Conservation (phyloP, 2,113 vertebrate genomes). For the Passer montanus region DNA sequence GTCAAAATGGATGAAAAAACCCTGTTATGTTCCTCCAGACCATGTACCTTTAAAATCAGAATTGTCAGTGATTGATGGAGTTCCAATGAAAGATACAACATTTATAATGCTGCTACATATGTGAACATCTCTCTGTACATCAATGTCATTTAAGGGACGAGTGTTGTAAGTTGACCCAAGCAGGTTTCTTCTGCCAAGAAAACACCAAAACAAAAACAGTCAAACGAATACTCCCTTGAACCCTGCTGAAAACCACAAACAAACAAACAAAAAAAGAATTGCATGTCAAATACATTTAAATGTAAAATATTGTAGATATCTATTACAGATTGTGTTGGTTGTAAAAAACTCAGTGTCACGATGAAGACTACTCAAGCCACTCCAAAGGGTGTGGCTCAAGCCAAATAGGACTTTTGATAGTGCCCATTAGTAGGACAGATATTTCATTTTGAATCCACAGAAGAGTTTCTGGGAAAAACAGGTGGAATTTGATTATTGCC, state of each 20-base stretch:
- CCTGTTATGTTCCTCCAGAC: background rate
- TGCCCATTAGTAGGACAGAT: background rate
- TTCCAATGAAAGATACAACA: background rate
- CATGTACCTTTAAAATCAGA: background rate
- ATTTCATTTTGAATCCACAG: background rate
- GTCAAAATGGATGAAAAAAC: background rate
- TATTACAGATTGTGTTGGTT: background rate
- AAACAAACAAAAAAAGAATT: background rate
- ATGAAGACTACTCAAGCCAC: rapidly evolving
- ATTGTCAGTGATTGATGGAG: conserved; percentile 14
- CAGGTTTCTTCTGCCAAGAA: background rate
- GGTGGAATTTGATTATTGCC: background rate
- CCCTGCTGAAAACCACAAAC: background rate
- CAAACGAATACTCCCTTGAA: background rate
- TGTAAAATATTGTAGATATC: background rate
- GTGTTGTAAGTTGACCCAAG: background rate
- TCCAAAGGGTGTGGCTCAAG: background rate
- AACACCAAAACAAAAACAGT: rapidly evolving
- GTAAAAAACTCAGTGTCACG: background rate
- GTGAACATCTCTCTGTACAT: background rate
- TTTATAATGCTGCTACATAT: background rate
- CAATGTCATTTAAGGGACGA: background rate
- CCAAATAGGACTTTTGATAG: background rate
- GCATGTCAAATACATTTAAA: background rate
- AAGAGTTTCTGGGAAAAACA: background rate